Conservation (phyloP, 2,797 vertebrate species). For the Novumbra hubbsi region DNA sequence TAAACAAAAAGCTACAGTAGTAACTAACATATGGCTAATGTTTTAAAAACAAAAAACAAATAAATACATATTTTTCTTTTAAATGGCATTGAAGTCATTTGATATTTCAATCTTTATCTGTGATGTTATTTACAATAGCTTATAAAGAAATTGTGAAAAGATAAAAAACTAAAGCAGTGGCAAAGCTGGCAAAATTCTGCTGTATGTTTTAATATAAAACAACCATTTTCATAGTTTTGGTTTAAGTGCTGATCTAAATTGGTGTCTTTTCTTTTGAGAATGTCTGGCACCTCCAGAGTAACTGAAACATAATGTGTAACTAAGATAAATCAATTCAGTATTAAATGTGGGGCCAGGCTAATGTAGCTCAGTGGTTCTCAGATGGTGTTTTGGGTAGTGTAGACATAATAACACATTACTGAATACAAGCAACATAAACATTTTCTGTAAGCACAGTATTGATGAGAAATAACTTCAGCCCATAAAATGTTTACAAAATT, state of each 20-base stretch:
- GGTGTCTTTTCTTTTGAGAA: not conserved
- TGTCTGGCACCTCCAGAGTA: too few relatives aligned
- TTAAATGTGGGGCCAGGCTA: too few relatives aligned
- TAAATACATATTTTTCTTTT: not conserved
- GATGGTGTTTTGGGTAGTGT: too few relatives aligned
- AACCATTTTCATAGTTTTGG: conserved; percentile 24
- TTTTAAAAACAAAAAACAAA: not conserved
- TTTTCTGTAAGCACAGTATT: too few relatives aligned
- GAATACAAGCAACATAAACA: too few relatives aligned
- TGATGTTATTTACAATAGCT: conserved; percentile 14
- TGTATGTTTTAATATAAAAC: conserved; percentile 79
- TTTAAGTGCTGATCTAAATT: not conserved
- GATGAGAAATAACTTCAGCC: too few relatives aligned
- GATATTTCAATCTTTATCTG: conserved; percentile 27
- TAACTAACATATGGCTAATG: not conserved
- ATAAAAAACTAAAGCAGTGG: conserved; percentile 8
- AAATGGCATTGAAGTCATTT: not conserved
- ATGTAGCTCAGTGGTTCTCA: too few relatives aligned
- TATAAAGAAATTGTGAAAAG: conserved; percentile 6
- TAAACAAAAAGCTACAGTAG: not conserved
- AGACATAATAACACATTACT: too few relatives aligned
- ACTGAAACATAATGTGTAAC: not conserved
- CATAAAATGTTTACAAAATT: too few relatives aligned
- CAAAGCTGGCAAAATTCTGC: conserved; percentile 29
- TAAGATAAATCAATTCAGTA: too few relatives aligned